These are phyloP conservation scores for Pseudopodoces humilis DNA, from an alignment of 2,113 vertebrate species.

Conservation along the genomic window DNA sequence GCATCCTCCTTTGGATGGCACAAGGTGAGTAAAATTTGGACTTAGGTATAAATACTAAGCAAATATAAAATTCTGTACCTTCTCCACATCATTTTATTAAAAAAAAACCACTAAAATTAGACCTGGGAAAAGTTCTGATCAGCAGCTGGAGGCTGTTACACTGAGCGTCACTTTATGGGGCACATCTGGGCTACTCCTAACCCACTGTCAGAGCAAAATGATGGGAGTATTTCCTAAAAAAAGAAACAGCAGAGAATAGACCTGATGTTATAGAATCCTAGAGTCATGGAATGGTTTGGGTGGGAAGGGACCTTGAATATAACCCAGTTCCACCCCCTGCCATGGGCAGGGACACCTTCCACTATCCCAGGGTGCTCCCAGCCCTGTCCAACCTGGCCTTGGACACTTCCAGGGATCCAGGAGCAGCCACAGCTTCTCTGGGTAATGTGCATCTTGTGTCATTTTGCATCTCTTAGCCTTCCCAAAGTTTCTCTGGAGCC, in stretches of 20 bases:
- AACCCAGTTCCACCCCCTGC: not conserved
- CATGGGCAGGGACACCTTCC: not conserved
- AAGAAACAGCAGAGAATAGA: not conserved
- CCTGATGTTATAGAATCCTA: not conserved
- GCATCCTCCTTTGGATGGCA: not conserved
- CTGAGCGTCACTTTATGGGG: not conserved
- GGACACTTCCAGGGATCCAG: not conserved
- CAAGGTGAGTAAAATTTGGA: not conserved
- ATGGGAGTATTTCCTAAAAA: not conserved
- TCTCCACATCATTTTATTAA: not conserved
- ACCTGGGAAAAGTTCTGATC: not conserved
- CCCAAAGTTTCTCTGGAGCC: not conserved
- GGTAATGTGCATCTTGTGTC: not conserved
- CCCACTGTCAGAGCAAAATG: not conserved
- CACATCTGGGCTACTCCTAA: not conserved
- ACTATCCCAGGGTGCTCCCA: not conserved
- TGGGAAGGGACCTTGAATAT: not conserved
- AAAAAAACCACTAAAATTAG: not conserved
- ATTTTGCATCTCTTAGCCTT: not conserved
- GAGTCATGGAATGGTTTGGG: not conserved
- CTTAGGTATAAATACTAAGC: not conserved
- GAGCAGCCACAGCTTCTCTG: not conserved
- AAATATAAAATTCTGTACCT: not conserved
- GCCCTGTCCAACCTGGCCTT: accelerated
- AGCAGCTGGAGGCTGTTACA: not conserved